Conservation (phyloP, 30 jellyfish, hydroid and myxozoan species). For the Turritopsis rubra region DNA sequence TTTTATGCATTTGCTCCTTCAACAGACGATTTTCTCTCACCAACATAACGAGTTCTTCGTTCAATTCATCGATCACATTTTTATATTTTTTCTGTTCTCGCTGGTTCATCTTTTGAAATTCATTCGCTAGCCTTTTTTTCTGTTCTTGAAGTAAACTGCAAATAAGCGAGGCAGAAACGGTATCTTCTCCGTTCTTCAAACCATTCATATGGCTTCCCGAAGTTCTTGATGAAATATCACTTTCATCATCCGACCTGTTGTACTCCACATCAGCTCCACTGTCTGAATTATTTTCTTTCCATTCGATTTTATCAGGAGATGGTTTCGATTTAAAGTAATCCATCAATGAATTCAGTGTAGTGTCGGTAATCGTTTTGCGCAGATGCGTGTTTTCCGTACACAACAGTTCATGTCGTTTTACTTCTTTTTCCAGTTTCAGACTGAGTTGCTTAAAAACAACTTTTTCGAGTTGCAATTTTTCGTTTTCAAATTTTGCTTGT, state of each 20-base stretch:
- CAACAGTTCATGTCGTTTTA: constrained; percentile 23
- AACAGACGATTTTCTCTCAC: not conserved
- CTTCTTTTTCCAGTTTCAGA: constrained; percentile 23
- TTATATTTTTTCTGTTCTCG: not conserved
- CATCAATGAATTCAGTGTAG: constrained; percentile 6
- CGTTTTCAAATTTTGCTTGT: constrained; percentile 24
- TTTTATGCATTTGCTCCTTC: not conserved
- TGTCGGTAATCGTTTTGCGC: constrained; percentile 18
- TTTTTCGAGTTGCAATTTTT: constrained; percentile 31
- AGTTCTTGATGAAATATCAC: not conserved
- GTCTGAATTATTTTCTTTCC: constrained; percentile 16
- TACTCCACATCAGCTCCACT: constrained; percentile 22
- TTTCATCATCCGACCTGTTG: constrained; percentile 16
- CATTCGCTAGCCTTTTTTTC: not conserved
- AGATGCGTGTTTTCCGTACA: constrained; percentile 32
- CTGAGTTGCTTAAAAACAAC: constrained; percentile 27
- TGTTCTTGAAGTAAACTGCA: constrained; percentile 7
- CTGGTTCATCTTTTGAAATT: not conserved
- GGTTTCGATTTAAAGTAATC: not conserved
- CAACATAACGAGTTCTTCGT: not conserved
- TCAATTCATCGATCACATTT: not conserved
- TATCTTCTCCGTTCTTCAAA: not conserved
- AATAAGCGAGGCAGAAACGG: not conserved
- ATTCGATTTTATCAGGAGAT: not conserved
- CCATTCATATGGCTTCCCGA: not conserved